phyloP scores from a whole-genome alignment of 2,113 vertebrate genomes.

The Anarrhichthys ocellatus region DNA sequence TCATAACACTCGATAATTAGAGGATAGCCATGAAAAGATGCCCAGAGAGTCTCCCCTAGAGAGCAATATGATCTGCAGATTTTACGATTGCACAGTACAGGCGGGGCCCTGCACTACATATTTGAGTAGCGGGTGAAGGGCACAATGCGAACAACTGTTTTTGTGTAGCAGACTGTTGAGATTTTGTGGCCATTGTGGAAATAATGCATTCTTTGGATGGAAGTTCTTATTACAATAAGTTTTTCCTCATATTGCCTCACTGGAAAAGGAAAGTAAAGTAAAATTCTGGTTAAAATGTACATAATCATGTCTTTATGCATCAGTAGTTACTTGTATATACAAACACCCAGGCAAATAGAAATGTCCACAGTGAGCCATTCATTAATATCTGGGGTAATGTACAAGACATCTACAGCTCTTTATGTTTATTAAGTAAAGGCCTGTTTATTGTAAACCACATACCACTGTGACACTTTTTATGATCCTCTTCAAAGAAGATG shows the following conservation, averaged over 20 bases:
- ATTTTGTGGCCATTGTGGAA: neutral
- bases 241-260: neutral
- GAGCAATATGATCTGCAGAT: constrained; percentile 53
- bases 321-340: constrained; percentile 12
- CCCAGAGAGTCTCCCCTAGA: constrained; percentile 48
- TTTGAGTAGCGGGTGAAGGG: constrained; percentile 57
- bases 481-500: constrained; percentile 49
- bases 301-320: constrained; percentile 33
- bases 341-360: constrained; percentile 20
- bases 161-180: constrained; percentile 11
- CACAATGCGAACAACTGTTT: constrained; percentile 24
- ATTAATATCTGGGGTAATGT: constrained; percentile 54
- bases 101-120: constrained; percentile 37
- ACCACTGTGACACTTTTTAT: constrained; percentile 53
- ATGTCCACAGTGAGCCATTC: constrained; percentile 28
- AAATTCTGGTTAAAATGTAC: neutral
- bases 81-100: constrained; percentile 65
- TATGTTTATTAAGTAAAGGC: constrained; percentile 45
- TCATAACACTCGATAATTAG: constrained; percentile 68
- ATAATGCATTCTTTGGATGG: neutral
- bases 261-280: neutral
- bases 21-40: constrained; percentile 47
- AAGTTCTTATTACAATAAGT: neutral
- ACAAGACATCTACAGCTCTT: constrained; percentile 35
- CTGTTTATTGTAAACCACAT: constrained; percentile 33